Evolutionary conservation across 2,113 vertebrate genomes (phyloP).

Genomic region (Macrotus californicus): DNA sequence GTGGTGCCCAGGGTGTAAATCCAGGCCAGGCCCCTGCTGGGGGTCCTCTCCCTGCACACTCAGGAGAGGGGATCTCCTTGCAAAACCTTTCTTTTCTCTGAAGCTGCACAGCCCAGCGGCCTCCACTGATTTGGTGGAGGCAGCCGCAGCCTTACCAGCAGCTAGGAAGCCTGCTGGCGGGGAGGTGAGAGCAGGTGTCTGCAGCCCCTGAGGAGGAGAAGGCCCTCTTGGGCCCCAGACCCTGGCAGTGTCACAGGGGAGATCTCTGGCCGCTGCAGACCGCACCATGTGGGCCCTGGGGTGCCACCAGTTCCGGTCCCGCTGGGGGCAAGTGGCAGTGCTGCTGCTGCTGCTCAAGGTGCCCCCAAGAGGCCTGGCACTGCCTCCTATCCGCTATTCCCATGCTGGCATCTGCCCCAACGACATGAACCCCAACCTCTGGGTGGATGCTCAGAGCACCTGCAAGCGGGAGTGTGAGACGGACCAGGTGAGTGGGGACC

Average conservation of each 20-base stretch:
- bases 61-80: conserved; percentile 72
- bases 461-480: conserved; percentile 92
- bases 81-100: conserved; percentile 77
- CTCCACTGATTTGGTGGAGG: conserved; percentile 52
- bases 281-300: conserved; percentile 82
- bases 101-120: conserved; percentile 66
- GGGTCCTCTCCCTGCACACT: conserved; percentile 76
- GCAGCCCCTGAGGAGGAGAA: neutral
- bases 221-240: neutral
- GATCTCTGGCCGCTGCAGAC: conserved; percentile 32
- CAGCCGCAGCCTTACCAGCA: neutral
- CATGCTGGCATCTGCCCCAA: conserved; percentile 97
- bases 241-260: neutral
- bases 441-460: conserved; percentile 99
- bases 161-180: conserved; percentile 63
- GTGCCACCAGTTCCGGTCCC: conserved; percentile 84
- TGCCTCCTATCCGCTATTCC: conserved; percentile 85
- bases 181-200: conserved; percentile 70
- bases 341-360: conserved; percentile 76
- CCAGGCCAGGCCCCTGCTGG: conserved; percentile 78
- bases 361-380: conserved; percentile 76
- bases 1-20: conserved; percentile 84
- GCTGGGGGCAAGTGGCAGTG: conserved; percentile 78
- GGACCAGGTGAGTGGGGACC: conserved; percentile 88
- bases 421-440: conserved; percentile 98